Evolutionary conservation across 2,888 invertebrate genomes (phyloP), one percentile per base, ranked within the genome.

Genomic region (Netelia melanura): DNA sequence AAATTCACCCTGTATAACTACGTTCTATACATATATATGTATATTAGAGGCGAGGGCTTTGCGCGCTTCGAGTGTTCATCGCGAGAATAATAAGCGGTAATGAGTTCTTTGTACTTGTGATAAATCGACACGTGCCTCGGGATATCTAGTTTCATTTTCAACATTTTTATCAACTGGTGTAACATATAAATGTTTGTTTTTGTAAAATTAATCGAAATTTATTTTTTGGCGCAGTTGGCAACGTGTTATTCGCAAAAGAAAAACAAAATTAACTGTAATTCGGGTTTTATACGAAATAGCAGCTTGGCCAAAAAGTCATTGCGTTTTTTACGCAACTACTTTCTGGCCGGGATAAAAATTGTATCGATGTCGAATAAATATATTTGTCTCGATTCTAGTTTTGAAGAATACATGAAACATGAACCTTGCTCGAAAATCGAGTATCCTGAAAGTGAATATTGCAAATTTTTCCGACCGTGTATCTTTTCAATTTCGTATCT

Each of bases 81-180:
- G 44, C 44, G 58, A 38, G 38, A 48, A 48, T 48, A 52, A 71
- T 68, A 56, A 78, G 44, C 25, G 61, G 17, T 38, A 61, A 68
- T 68, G 11, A 68, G 48, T 58, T 67, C 30, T 72, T 70, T 81
- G 54, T 44, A 17, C 11, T 43, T 48, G 17, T 64, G 64, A 71
- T 76, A 64, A 65, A 70, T 81, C 64, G 21, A 30, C 65, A 17
- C 52, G 64, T 52, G 62, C 10, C 17, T 38, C 48, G 14, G 23
- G 11, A 74, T 44, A 11, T 58, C 14, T 1, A 17, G 38, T 11
- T n/a, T 58, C 3, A 43, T 43, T 71, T 8, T 58, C 17, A 8
- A 38, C n/a, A 58, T 43, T 71, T 48, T 48, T 14, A 11, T 48
- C 14, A 1, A 48, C 14, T 48, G 48, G 9, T 48, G 9, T 48